Evolutionary conservation across 2,888 invertebrate genomes (phyloP), one percentile per base, ranked within the genome.

Genomic region (Aspidiotus destructor): DNA sequence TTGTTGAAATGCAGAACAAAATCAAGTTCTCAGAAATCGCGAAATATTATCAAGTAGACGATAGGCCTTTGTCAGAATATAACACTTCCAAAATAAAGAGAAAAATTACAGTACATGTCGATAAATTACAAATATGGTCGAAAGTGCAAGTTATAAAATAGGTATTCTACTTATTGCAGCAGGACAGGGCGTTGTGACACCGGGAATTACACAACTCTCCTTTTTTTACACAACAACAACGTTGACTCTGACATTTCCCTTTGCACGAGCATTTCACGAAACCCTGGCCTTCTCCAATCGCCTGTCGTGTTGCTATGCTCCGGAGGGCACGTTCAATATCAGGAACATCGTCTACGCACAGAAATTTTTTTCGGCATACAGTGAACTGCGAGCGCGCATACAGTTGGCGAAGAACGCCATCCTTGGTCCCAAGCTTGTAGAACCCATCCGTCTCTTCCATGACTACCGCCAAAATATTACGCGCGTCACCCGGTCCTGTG

Each of bases 321-420:
- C 41, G 28, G n/a, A 62, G 53, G 40, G 62, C 44, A 48, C 52
- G 44, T 48, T 62, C 53, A 48, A 41, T 48, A 15, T 48, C 44
- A 15, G 40, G 52, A 52, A 62, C 62, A 48, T 62, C 53, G 48
- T 62, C 28, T 44, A 41, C 48, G 62, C n/a, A n/a, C n/a, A n/a
- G n/a, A n/a, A n/a, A n/a, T n/a, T n/a, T n/a, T n/a, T n/a, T n/a
- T n/a, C n/a, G 62, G 17, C 15, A 40, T 40, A 1, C 28, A 41
- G 42, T 42, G 15, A 61, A 61, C 44, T 41, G 61, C n/a, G n/a
- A n/a, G n/a, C 61, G 40, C 7, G 61, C 15, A 8, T 42, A 61
- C 5, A 16, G 3, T 42, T 61, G n/a, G n/a, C n/a, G n/a, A 57
- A 68, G 44, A 17, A 52, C 8, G 15, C 60, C 60, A 15, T 67